Evolutionary conservation across 2,797 vertebrate genomes (phyloP), one percentile per base, ranked within the genome.

Genomic region (Sebastes trivittatus): DNA sequence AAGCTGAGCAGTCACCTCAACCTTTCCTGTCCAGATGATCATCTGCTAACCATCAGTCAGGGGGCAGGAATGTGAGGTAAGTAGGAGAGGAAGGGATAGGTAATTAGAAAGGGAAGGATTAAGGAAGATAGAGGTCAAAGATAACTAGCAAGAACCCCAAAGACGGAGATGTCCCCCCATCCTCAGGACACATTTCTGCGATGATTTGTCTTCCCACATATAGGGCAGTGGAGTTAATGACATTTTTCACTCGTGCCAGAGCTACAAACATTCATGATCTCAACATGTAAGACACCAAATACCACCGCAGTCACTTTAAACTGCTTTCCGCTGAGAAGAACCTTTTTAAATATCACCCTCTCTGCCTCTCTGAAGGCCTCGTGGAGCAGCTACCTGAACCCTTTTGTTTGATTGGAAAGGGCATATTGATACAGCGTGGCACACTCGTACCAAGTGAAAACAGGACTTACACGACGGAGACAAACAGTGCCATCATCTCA

Each of bases 21-120:
- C 92, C 92, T 94, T 93, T 89, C 85, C 84, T 87, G 89, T 91
- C 87, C 81, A 83, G 64, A 89, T 88, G 88, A 92, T 92, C 87
- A 86, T 90, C 85, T 91, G 86, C 74, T 91, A 84, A 88, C 88
- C 86, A 86, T 92, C 90, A 87, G 81, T 91, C 89, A 92, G 80
- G 70, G 76, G 75, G 67, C 73, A 84, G 75, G 83, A 64, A 75
- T 84, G 55, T 13, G 68, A 70, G 79, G 49, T 74, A 78, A 87
- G 80, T 61, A 67, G 78, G 38, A 76, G 74, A 67, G 52, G 71
- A 70, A 75, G 62, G 75, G 70, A 75, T 69, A 59, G 66, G 86
- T 90, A 90, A 93, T 94, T 92, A 93, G 87, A 92, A 88, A 75
- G 52, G 77, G 55, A 89, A 85, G 84, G 68, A 92, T 91, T 88